Evolutionary conservation across 2,888 invertebrate genomes (phyloP), one percentile per base, ranked within the genome.

Genomic region (Lasioglossum marginatum): DNA sequence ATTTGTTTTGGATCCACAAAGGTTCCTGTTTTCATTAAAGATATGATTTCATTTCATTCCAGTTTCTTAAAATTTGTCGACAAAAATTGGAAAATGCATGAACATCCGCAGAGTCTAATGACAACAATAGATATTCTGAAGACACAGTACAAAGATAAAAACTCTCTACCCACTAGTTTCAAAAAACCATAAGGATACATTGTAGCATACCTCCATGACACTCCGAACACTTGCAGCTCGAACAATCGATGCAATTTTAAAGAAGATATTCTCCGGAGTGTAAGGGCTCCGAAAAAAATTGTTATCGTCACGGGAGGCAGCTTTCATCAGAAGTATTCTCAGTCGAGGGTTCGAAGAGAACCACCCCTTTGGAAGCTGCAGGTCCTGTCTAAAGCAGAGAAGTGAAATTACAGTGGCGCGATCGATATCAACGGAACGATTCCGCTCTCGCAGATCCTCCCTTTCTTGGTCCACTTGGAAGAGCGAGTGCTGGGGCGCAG

Each of bases 371-470:
- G n/a, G 52, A 52, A 52, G 34, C 16, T 52, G n/a, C 23, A 10
- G 52, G 52, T 60, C 60, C 60, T 60, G 60, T 60, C 60, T 60
- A 31, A 31, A 60, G 60, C 60, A 27, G 60, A 31, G 60, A 60
- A 60, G 60, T 60, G 27, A 60, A 60, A 60, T 60, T 60, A 60
- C 60, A 60, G 60, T 27, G 60, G 60, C 60, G 48, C 48, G 72
- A 73, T 73, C 72, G 72, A 73, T 73, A 10, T 31, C 45, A 19
- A n/a, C 45, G 27, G 60, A 60, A 60, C 60, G 31, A 60, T 60
- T 60, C 60, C 60, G 60, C 23, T 52, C 27, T 60, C 60, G 60
- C 60, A 27, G 5, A 10, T 27, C 14, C 60, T 27, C 27, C 27
- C 60, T 27, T 60, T 27, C 27, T 27, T 60, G 27, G 14, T 14